Base-by-base conservation (phyloP, 2,113 vertebrate genomes). In the Trichomycterus rosablanca region DNA sequence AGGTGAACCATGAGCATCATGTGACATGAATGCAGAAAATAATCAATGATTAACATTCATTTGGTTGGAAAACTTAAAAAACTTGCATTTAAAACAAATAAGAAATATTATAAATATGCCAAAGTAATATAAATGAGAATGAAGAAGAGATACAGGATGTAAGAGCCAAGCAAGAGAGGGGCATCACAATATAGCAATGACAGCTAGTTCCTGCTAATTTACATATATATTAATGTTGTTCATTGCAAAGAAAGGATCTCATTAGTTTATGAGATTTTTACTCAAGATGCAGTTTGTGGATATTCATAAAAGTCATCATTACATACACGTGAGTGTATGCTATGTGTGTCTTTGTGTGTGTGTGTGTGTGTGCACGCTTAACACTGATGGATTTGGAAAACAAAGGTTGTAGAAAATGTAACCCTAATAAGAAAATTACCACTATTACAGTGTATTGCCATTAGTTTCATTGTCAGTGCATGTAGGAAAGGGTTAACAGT, bases 151-250 rank as follows among this genome's bases (percentile, higher is more conserved):
- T 7, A 43, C 56, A 32, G 45, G 52, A 42, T 52, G 42, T 34
- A n/a, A 58, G 24, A 49, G 32, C 39, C 9, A 37, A 37, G 45
- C 42, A 75, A 53, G 69, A 74, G 74, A 68, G 22, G 30, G 32
- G 42, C 44, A 63, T 46, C 15, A 30, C 32, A 43, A 65, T 65
- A 50, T 45, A 52, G 52, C 63, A 62, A 48, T 72, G 48, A 52
- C 59, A 75, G 79, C 68, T 68, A 63, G 68, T 67, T 68, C 57
- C 49, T 74, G 68, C 83, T 83, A 75, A 89, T 89, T 88, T 87
- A 82, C 87, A 89, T 87, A 85, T 88, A 89, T 89, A 87, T 89
- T 86, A 89, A 86, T 84, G 87, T 81, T 83, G 79, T 73, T 84
- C 83, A 85, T 87, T 89, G 81, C 85, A 87, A 81, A 84, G 81